A percentile compares a stretch with the other conserved stretches of the same genome.
Conservation (phyloP, 2,888 invertebrate genomes). For the Chelonus formosanus region DNA sequence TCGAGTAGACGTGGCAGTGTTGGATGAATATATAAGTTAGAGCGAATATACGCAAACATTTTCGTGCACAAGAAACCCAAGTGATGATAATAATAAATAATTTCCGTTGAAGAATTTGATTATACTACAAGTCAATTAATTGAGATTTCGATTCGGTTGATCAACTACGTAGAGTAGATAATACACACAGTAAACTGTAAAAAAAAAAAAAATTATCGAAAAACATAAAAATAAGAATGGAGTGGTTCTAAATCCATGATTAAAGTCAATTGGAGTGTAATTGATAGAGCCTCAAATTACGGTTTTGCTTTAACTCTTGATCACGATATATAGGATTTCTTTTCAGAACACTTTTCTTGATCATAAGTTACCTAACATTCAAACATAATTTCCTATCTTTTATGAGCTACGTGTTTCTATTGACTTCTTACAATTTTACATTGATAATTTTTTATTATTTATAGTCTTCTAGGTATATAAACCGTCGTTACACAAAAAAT, state of each 20-base stretch:
- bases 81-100: conserved; percentile 16
- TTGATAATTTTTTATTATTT: background rate
- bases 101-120: conserved; percentile 12
- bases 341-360: conserved; percentile 7
- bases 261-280: conserved; percentile 29
- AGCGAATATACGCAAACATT: conserved; percentile 2
- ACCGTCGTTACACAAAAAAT: too few relatives aligned
- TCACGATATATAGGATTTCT: conserved; percentile 22
- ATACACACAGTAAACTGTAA: too few relatives aligned
- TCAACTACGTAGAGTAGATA: conserved; percentile 25
- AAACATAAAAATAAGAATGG: conserved; percentile 1
- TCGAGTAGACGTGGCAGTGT: background rate
- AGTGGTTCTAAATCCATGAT: conserved; percentile 27
- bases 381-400: conserved; percentile 1
- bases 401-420: background rate
- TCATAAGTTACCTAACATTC: conserved; percentile 17
- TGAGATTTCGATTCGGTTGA: conserved; percentile 31
- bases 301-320: conserved; percentile 26
- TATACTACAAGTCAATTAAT: conserved; percentile 18
- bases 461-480: too few relatives aligned
- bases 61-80: conserved; percentile 7
- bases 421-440: conserved; percentile 2
- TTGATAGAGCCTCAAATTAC: conserved; percentile 26
- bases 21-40: background rate
- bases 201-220: conserved; percentile 9